phyloP scores from a whole-genome alignment of 2,797 vertebrate genomes.

The Luscinia megarhynchos region DNA sequence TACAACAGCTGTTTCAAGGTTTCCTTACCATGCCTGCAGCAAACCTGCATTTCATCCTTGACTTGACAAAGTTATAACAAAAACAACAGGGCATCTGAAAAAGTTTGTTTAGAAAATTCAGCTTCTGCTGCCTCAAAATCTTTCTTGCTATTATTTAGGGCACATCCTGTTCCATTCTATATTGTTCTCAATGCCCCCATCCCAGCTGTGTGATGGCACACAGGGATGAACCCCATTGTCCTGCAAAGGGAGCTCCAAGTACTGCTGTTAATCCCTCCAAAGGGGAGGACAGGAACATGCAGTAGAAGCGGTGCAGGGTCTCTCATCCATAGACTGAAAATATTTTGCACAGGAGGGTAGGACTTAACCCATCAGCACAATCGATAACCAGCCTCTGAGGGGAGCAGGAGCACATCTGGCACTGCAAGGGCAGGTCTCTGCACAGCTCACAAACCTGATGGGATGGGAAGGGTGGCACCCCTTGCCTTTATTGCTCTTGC shows the following conservation, averaged over 20 bases:
- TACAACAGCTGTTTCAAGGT: neutral
- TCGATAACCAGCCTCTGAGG: neutral
- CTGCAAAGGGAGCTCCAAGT: neutral
- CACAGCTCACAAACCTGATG: neutral
- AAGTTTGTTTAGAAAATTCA: neutral
- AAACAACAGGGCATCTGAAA: neutral
- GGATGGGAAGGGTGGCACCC: neutral
- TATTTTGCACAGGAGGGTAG: neutral
- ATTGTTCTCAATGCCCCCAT: neutral
- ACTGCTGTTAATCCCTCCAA: neutral
- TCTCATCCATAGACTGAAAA: neutral
- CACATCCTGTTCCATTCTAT: neutral
- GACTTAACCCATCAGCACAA: neutral
- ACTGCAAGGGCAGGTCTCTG: neutral
- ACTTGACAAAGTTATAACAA: neutral
- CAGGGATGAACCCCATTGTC: neutral
- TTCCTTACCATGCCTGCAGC: neutral
- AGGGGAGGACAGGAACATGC: neutral
- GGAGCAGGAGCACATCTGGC: neutral
- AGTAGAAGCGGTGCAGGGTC: rapidly evolving
- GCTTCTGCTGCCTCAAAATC: neutral
- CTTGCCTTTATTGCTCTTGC: neutral
- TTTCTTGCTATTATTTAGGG: neutral
- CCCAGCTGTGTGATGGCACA: neutral
- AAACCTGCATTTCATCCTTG: neutral